Evolutionary conservation across 2,113 vertebrate genomes (phyloP).

Genomic region (Passer domesticus): DNA sequence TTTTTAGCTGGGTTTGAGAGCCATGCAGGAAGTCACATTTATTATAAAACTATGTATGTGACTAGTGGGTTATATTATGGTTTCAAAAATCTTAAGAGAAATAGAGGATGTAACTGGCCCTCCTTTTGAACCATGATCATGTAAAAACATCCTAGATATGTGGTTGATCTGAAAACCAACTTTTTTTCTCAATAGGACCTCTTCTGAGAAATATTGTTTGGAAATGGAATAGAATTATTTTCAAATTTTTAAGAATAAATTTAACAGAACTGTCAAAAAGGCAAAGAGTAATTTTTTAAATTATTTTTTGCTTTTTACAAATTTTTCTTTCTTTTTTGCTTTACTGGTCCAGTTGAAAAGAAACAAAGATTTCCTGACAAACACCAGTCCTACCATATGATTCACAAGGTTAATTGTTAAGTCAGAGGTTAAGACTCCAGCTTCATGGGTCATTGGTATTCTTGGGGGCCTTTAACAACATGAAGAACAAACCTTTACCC

Average conservation of each 20-base stretch:
- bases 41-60: not conserved
- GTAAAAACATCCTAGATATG: not conserved
- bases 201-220: not conserved
- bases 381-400: not conserved
- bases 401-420: not conserved
- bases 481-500: not conserved
- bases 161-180: not conserved
- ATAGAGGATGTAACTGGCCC: not conserved
- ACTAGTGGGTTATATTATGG: not conserved
- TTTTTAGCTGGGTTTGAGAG: not conserved
- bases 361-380: not conserved
- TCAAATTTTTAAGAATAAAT: conserved; percentile 53
- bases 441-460: conserved; percentile 1
- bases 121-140: not conserved
- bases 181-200: not conserved
- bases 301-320: not conserved
- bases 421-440: conserved; percentile 1
- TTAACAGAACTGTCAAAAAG: not conserved
- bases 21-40: not conserved
- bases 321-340: not conserved
- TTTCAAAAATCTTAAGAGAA: not conserved
- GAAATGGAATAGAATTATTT: conserved; percentile 32
- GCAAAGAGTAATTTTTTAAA: not conserved
- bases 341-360: not conserved
- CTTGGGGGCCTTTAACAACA: not conserved